Evolutionary conservation across 1,140 invertebrate genomes (phyloP), one percentile per base, ranked within the genome.

Genomic region (Orchestia grillus): DNA sequence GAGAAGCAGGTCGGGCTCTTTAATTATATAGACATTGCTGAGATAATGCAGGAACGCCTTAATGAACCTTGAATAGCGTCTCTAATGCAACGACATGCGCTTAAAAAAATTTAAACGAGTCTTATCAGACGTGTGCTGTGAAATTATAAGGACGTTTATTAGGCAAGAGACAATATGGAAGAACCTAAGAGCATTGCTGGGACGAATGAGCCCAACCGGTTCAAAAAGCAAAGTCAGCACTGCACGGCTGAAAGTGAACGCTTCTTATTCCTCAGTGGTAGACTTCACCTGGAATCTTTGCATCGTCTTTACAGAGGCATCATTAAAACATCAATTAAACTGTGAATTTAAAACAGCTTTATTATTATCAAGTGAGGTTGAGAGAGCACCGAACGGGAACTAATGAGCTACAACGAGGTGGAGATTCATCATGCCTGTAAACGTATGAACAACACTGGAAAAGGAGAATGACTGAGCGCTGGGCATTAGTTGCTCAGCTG

Each of bases 121-220:
- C 44, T 94, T 94, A 94, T 94, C 92, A 94, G 43, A 40, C 36
- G 19, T n/a, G 36, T 42, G 92, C 92, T 94, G 92, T 94, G 44
- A 94, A 94, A 94, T 94, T 94, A 94, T 94, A 94, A 45, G 44
- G 92, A 94, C 92, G 44, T 94, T 94, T 94, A 94, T 94, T 94
- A 45, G 92, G 40, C 44, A 45, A 15, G 43, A 44, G 92, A 94
- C 92, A 94, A 47, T 47, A 94, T 94, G 92, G 44, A 15, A 42
- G 41, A 90, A 41, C 3, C 88, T 41, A 11, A 16, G 88, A 44
- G 28, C 41, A 43, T 90, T 44, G 42, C 88, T 90, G 15, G 88
- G 41, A 90, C 62, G 62, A 77, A 36, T 36, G 62, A 77, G 1
- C 28, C 62, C 62, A 15, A 36, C 62, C 62, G 28, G 11, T 77